A percentile compares a stretch with the other conserved stretches of the same genome.
Conservation (phyloP, 2,888 invertebrate genomes). For the Diaperis boleti region DNA sequence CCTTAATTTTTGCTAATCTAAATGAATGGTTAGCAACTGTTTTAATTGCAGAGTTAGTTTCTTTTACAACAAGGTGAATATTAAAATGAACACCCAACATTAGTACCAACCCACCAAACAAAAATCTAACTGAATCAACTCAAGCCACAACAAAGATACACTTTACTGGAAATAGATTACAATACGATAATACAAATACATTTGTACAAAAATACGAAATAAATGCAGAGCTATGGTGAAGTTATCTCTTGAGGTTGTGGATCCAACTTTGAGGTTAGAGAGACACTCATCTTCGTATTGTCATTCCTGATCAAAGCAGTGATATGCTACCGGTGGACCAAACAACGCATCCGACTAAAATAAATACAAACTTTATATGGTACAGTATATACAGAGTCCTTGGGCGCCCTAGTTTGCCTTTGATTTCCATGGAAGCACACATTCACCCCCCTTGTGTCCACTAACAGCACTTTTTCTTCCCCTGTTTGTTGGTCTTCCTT, state of each 20-base stretch:
- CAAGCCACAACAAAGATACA: constrained; percentile 41
- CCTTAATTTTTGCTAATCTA: too few relatives aligned
- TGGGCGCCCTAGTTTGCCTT: constrained; percentile 12
- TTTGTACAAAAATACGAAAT: constrained; percentile 41
- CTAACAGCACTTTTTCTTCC: constrained; percentile 73
- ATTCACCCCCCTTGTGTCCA: constrained; percentile 8
- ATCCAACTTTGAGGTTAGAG: constrained; percentile 4
- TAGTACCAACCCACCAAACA: too few relatives aligned
- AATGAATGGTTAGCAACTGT: too few relatives aligned
- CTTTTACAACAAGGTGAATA: too few relatives aligned
- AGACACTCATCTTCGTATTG: constrained; percentile 18
- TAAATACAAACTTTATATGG: constrained; percentile 38
- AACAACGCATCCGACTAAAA: constrained; percentile 21
- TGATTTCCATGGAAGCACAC: constrained; percentile 24
- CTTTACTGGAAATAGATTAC: constrained; percentile 33
- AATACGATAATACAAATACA: constrained; percentile 39
- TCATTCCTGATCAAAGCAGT: constrained; percentile 18
- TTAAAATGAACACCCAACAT: too few relatives aligned
- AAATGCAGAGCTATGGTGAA: constrained; percentile 37
- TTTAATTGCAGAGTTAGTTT: too few relatives aligned
- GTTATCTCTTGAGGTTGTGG: neutral
- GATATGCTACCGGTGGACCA: constrained; percentile 23
- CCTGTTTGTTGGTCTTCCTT: constrained; percentile 74
- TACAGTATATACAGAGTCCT: constrained; percentile 39
- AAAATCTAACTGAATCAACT: too few relatives aligned